phyloP scores from a whole-genome alignment of 2,888 invertebrate genomes.

The Oscheius sp. region DNA sequence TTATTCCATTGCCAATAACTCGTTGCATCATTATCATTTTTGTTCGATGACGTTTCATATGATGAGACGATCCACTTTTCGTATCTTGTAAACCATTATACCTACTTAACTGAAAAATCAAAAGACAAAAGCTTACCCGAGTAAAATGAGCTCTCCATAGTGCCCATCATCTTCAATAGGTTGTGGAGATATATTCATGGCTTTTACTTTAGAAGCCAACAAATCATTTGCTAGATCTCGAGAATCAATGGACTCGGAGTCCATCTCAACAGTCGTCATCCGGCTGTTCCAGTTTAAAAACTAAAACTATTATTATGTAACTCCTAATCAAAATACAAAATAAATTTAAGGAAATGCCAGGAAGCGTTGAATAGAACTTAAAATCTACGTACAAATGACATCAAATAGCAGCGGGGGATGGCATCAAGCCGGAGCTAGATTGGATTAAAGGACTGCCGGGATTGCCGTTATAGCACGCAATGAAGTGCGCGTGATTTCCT shows the following conservation, averaged over 20 bases:
- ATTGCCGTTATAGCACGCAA: slow-evolving; percentile 6
- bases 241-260: slow-evolving; percentile 28
- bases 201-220: slow-evolving; percentile 17
- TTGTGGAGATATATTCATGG: slow-evolving; percentile 6
- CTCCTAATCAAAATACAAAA: not conserved
- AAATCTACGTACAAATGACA: not conserved
- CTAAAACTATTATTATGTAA: slow-evolving; percentile 1
- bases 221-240: slow-evolving; percentile 28
- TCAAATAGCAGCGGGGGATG: not conserved
- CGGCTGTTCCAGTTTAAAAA: slow-evolving; percentile 20
- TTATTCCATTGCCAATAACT: slow-evolving; percentile 62
- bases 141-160: slow-evolving; percentile 65
- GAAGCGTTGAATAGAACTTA: not conserved
- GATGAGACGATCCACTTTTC: slow-evolving; percentile 32
- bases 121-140: slow-evolving; percentile 49
- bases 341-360: not conserved
- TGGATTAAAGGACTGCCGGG: slow-evolving; percentile 16
- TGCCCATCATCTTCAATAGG: slow-evolving; percentile 40
- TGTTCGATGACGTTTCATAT: slow-evolving; percentile 59
- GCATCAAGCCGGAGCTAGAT: not conserved
- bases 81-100: slow-evolving; percentile 57
- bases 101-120: slow-evolving; percentile 27
- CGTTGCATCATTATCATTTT: slow-evolving; percentile 59
- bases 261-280: slow-evolving; percentile 11
- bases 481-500: slow-evolving; percentile 11